Evolutionary conservation across 2,113 vertebrate genomes (phyloP).

Genomic region (Cheirogaleus medius): DNA sequence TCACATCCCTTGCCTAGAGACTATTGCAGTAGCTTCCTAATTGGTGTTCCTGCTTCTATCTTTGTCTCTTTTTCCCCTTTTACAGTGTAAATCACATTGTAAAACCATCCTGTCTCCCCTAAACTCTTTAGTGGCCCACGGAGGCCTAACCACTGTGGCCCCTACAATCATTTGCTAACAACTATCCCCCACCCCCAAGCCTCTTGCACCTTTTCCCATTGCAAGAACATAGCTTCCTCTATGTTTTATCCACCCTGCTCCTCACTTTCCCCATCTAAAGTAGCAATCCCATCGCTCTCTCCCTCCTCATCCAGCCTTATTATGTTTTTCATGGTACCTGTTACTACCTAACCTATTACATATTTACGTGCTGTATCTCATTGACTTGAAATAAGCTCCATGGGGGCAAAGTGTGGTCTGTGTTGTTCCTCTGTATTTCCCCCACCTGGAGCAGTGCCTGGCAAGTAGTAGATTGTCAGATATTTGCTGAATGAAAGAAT

Average conservation of each 20-base stretch:
- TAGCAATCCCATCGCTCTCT: neutral
- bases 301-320: neutral
- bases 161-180: neutral
- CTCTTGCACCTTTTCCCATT: neutral
- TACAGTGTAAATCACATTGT: neutral
- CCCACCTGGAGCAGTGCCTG: neutral
- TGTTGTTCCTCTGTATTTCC: neutral
- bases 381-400: neutral
- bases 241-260: neutral
- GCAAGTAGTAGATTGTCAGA: neutral
- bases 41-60: neutral
- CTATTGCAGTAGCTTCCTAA: neutral
- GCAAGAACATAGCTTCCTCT: neutral
- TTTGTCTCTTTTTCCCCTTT: neutral
- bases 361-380: slow-evolving; percentile 12
- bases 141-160: neutral
- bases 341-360: neutral
- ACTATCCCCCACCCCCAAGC: neutral
- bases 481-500: neutral
- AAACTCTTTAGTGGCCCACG: neutral
- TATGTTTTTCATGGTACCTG: neutral
- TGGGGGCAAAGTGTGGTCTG: neutral
- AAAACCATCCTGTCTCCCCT: neutral
- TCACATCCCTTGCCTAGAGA: neutral
- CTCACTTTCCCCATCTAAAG: neutral